phyloP scores from a whole-genome alignment of 2,888 invertebrate species.

The Ormyrus labotus region DNA sequence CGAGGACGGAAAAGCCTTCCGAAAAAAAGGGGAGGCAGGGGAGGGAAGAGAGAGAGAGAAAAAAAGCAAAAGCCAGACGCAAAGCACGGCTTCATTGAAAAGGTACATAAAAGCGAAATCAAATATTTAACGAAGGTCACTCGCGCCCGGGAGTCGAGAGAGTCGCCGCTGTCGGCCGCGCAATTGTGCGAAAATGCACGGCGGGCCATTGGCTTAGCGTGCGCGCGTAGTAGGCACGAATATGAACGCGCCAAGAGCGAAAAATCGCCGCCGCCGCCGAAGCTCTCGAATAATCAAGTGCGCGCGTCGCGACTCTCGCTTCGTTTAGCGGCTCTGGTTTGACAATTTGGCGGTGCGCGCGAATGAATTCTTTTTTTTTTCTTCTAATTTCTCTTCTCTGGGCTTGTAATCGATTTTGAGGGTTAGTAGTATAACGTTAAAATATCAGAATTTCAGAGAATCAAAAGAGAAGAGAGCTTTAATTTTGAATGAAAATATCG shows the following conservation, averaged over 20 bases:
- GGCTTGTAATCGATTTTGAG: no score
- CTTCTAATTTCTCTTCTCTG: no score
- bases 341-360: no score
- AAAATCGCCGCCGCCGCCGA: no score
- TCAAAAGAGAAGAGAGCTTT: no score
- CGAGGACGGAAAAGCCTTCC: not conserved
- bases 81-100: constrained; percentile 35
- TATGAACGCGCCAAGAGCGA: not conserved
- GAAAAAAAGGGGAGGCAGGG: not conserved
- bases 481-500: no score
- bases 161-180: not conserved
- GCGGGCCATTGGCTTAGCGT: not conserved
- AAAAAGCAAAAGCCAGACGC: constrained; percentile 16
- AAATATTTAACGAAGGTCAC: constrained; percentile 39
- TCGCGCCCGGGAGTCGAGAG: not conserved
- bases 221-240: not conserved
- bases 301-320: no score
- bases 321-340: no score
- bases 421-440: no score
- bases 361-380: no score
- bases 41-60: not conserved
- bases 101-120: constrained; percentile 33
- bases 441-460: no score
- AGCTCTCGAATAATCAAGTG: not conserved
- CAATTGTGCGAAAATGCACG: not conserved